These are phyloP conservation scores for Leucoma salicis DNA, from an alignment of 2,888 invertebrate genomes.

Conservation along the genomic window DNA sequence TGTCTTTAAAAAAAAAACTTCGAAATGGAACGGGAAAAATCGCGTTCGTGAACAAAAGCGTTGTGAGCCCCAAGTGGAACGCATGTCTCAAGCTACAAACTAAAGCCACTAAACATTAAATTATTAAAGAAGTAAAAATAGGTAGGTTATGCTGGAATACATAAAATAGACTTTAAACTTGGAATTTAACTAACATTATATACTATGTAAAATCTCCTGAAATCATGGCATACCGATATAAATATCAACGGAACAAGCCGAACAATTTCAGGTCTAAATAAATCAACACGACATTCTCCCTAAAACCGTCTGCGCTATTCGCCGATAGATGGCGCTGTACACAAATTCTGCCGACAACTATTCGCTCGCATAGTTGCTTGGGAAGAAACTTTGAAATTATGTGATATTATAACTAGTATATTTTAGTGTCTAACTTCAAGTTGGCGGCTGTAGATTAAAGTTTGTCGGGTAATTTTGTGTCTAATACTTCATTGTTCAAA, in stretches of 20 bases:
- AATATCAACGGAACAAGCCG: constrained; percentile 22
- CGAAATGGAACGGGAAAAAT: too few species aligned
- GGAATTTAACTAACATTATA: too few species aligned
- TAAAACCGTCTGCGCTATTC: constrained; percentile 42
- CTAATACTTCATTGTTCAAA: constrained; percentile 21
- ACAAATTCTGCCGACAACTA: constrained; percentile 47
- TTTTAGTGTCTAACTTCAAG: constrained; percentile 35
- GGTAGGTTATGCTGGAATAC: too few species aligned
- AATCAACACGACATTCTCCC: constrained; percentile 33
- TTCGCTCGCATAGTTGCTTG: constrained; percentile 41
- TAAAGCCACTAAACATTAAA: too few species aligned
- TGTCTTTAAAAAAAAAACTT: too few species aligned
- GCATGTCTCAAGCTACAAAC: too few species aligned
- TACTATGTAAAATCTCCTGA: not conserved
- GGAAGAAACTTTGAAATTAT: constrained; percentile 55
- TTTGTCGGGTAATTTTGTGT: constrained; percentile 24
- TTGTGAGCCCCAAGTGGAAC: too few species aligned
- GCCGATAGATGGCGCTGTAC: constrained; percentile 58
- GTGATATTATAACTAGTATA: constrained; percentile 46
- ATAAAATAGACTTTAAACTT: too few species aligned
- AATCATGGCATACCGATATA: constrained; percentile 20
- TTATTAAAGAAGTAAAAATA: too few species aligned
- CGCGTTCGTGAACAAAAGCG: too few species aligned
- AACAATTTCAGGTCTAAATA: constrained; percentile 35
- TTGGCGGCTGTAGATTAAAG: constrained; percentile 58